Base-by-base conservation (phyloP, 2,113 vertebrate species). In the Chascanopsetta lugubris region DNA sequence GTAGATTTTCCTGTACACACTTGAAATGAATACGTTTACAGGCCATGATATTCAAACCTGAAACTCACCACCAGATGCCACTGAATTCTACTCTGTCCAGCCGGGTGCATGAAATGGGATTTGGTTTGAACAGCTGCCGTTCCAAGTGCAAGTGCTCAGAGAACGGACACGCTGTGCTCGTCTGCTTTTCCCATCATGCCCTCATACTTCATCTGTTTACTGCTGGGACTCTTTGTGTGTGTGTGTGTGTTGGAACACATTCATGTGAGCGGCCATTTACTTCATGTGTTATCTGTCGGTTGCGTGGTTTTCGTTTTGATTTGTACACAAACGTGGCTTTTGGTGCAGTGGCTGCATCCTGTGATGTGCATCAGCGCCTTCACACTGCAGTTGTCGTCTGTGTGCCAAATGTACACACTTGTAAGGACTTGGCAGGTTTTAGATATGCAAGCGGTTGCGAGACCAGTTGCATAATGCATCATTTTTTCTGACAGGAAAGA, bases 401-500 rank as follows among this genome's bases (percentile, higher is more conserved):
- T 25, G 27, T 48, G 42, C 55, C 30, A 30, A 40, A 27, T 56
- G 18, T 21, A 56, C 29, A 32, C 22, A n/a, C 30, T 34, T 57
- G 60, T 64, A 69, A 78, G 62, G 32, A 3, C 61, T 68, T 55
- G 15, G 26, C 69, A 66, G 55, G 54, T 18, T 25, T 73, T 62
- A 9, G 68, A 61, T 63, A 54, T 67, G 42, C 68, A 77, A 61
- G 75, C 38, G 18, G 47, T 30, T 72, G 65, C 79, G 73, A 67
- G 69, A 60, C 51, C 61, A 63, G 47, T 84, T 87, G 64, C 82
- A 74, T 85, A 85, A 85, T 77, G 76, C 57, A 78, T 79, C 51
- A 61, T 60, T 81, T 72, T 51, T 55, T 25, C 55, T 59, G 45
- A 75, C 46, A 18, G 30, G n/a, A n/a, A 67, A 53, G 69, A 60